These are phyloP conservation scores for Anoplophora glabripennis DNA, from an alignment of 1,140 invertebrate genomes.

Conservation along the genomic window DNA sequence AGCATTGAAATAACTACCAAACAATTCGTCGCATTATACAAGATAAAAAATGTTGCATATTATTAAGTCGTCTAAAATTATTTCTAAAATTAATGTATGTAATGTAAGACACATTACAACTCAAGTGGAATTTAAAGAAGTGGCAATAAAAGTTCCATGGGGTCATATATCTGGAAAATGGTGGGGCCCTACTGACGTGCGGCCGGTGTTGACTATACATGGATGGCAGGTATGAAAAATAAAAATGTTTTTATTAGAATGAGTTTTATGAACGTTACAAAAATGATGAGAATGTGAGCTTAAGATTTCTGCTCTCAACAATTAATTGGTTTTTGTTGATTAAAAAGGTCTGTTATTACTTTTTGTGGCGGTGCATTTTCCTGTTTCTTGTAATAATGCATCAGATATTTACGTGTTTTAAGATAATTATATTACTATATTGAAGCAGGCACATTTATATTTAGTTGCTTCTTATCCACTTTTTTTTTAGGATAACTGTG, in stretches of 20 bases:
- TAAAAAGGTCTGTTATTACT: no score
- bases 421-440: constrained; percentile 1
- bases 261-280: not conserved
- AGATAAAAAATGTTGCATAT: no score
- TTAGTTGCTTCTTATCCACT: no score
- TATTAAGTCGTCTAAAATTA: no score
- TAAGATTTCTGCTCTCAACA: not conserved
- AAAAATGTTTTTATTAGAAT: not conserved
- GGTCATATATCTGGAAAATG: constrained; percentile 67
- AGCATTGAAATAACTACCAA: no score
- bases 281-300: not conserved
- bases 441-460: no score
- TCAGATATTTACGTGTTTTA: not conserved
- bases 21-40: no score
- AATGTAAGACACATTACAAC: no score
- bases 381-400: no score
- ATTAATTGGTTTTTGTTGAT: no score
- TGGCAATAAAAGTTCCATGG: constrained; percentile 64
- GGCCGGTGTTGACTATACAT: constrained; percentile 68
- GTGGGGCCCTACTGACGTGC: constrained; percentile 61
- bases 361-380: no score
- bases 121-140: constrained; percentile 49
- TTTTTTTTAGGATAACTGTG: constrained; percentile 63
- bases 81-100: no score
- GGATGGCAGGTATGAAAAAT: constrained; percentile 62